A percentile compares a stretch with the other conserved stretches of the same genome.
phyloP scores from a whole-genome alignment of 2,797 vertebrate species.

The Sebastes ruberrimus region DNA sequence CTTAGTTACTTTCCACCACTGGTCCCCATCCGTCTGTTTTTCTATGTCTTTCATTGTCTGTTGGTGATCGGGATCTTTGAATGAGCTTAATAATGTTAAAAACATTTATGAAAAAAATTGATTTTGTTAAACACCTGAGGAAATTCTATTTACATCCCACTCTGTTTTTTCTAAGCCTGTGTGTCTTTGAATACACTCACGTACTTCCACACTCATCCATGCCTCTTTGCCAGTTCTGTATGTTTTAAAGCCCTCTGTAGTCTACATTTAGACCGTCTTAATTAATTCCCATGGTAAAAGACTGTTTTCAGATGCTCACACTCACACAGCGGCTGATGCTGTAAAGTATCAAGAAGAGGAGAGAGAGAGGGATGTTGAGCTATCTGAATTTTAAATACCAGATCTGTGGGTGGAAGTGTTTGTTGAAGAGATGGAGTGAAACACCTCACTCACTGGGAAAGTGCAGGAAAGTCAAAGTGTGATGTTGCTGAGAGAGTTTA shows the following conservation, averaged over 20 bases:
- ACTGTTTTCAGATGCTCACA: constrained; percentile 31
- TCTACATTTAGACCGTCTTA: constrained; percentile 29
- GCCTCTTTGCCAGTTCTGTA: neutral
- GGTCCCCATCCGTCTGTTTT: neutral
- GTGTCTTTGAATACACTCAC: neutral
- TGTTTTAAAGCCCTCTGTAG: constrained; percentile 1
- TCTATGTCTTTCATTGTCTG: neutral
- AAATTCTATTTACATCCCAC: neutral
- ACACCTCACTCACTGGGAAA: neutral
- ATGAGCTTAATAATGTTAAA: neutral
- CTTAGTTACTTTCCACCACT: neutral
- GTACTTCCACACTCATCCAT: neutral
- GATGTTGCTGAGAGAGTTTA: neutral
- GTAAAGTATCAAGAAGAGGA: neutral
- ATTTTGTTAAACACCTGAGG: neutral
- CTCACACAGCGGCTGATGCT: neutral
- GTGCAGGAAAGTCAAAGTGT: neutral
- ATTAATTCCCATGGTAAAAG: constrained; percentile 66
- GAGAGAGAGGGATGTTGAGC: neutral
- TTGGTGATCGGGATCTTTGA: neutral
- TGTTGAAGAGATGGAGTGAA: neutral
- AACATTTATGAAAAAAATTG: neutral
- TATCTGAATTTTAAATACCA: constrained; percentile 28
- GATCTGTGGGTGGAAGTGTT: constrained; percentile 23
- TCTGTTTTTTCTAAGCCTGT: neutral